A percentile compares a stretch with the other conserved stretches of the same genome.
Evolutionary conservation across 2,797 vertebrate species (phyloP).

Genomic region (Steatocranus sp.): DNA sequence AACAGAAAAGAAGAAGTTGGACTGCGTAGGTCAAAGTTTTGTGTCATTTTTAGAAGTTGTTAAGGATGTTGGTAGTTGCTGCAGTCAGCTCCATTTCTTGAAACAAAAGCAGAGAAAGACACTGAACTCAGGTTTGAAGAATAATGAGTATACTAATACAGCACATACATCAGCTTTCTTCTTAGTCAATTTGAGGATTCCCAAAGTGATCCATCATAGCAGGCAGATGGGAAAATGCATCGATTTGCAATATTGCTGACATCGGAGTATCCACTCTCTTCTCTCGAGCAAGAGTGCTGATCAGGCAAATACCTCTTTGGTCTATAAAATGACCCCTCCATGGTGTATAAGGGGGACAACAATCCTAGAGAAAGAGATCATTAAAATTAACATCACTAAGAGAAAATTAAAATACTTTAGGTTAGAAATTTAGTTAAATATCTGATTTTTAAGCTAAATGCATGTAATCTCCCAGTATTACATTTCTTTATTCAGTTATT

Average conservation of each 20-base stretch:
- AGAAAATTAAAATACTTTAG: not conserved
- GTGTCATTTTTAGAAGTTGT: constrained; percentile 4
- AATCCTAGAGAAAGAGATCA: not conserved
- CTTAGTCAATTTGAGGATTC: constrained; percentile 9
- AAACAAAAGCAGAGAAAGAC: not conserved
- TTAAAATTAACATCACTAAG: not conserved
- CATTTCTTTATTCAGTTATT: not conserved
- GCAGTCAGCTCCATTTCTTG: not conserved
- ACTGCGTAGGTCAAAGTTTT: constrained; percentile 1
- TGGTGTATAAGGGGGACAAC: not conserved
- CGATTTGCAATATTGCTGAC: constrained; percentile 46
- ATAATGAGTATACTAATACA: not conserved
- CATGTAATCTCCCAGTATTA: not conserved
- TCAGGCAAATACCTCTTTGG: not conserved
- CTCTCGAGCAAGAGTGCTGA: constrained; percentile 19
- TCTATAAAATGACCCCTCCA: constrained; percentile 22
- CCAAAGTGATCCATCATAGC: constrained; percentile 21
- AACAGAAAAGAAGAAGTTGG: constrained; percentile 42
- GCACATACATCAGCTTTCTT: not conserved
- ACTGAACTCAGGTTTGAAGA: not conserved
- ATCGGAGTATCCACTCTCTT: not conserved
- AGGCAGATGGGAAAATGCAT: not conserved
- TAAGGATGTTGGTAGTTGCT: not conserved
- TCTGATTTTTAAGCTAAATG: not conserved
- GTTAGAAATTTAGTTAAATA: not conserved